Base-by-base conservation (phyloP, 2,797 vertebrate species). In the Anomalospiza imberbis region DNA sequence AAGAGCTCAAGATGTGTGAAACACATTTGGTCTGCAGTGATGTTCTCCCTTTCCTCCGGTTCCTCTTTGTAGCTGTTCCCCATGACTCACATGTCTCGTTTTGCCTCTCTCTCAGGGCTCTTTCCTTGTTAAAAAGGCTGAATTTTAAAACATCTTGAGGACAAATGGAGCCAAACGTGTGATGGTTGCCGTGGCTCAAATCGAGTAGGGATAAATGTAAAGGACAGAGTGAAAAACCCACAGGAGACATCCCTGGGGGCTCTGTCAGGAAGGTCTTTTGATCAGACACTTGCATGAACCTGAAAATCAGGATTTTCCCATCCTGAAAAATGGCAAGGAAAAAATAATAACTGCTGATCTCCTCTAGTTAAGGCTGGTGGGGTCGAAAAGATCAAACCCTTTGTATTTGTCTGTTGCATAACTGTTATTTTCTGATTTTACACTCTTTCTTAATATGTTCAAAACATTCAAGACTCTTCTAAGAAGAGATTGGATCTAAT, bases 61-160 rank as follows among this genome's bases (percentile, higher is more conserved):
- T 58, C 34, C 32, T 50, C 76, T n/a, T 25, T 53, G 38, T 45
- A 24, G n/a, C 25, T 78, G 13, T 3, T 77, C 50, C 60, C 42
- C 47, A 7, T 24, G 34, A 81, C 67, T 45, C 48, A n/a, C 10
- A 70, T 0, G 0, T 18, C 38, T 77, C 19, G 0, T 45, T 85
- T 45, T 71, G 47, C 50, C 53, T 54, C 53, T 55, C 57, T 84
- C 32, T 61, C 22, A 32, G 44, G 55, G 50, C 78, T 47, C 66
- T 48, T 51, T 50, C 68, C n/a, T 50, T 36, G 2, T 61, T 36
- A 9, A 66, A 34, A 17, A 26, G 12, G 13, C 20, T 44, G 78
- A 73, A 58, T 81, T 84, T 83, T 48, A n/a, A 72, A 76, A 73
- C 51, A 32, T n/a, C 76, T 75, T 65, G 72, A 85, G 83, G 80